Conservation (phyloP, 2,888 invertebrate genomes). For the Drosophila tanythrix region DNA sequence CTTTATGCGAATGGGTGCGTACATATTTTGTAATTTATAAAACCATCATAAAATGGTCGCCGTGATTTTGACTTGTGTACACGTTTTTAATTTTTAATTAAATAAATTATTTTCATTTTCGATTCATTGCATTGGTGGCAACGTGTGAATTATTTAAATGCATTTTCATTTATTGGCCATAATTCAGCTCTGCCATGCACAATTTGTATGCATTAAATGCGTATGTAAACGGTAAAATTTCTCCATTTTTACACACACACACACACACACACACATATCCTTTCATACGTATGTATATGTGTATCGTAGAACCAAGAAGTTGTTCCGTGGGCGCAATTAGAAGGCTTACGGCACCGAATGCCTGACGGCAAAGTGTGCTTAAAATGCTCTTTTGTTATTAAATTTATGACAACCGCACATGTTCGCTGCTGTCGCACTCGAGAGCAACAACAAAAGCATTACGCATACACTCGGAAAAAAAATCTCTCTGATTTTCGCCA, state of each 20-base stretch:
- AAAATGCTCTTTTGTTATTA: constrained; percentile 76
- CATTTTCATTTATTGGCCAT: constrained; percentile 11
- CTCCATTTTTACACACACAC: background rate
- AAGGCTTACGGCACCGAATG: constrained; percentile 63
- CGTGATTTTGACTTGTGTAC: constrained; percentile 22
- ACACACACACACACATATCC: background rate
- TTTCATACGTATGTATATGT: background rate
- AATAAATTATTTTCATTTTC: constrained; percentile 70
- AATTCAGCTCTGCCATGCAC: constrained; percentile 22
- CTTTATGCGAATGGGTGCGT: constrained; percentile 5
- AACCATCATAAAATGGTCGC: constrained; percentile 27
- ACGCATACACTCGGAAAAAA: background rate
- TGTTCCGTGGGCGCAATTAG: constrained; percentile 71
- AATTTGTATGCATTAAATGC: background rate
- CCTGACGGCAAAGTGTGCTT: constrained; percentile 57
- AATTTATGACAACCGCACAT: constrained; percentile 79
- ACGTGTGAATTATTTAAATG: constrained; percentile 51
- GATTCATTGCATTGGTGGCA: constrained; percentile 45
- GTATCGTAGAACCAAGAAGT: constrained; percentile 50
- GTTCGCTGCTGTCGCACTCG: constrained; percentile 59
- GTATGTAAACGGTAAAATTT: background rate
- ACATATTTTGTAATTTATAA: constrained; percentile 37
- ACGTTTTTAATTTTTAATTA: constrained; percentile 78
- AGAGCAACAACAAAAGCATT: constrained; percentile 21
- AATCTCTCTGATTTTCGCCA: too few species aligned